Evolutionary conservation across 2,888 invertebrate genomes (phyloP).

Genomic region (Idaea aversata): DNA sequence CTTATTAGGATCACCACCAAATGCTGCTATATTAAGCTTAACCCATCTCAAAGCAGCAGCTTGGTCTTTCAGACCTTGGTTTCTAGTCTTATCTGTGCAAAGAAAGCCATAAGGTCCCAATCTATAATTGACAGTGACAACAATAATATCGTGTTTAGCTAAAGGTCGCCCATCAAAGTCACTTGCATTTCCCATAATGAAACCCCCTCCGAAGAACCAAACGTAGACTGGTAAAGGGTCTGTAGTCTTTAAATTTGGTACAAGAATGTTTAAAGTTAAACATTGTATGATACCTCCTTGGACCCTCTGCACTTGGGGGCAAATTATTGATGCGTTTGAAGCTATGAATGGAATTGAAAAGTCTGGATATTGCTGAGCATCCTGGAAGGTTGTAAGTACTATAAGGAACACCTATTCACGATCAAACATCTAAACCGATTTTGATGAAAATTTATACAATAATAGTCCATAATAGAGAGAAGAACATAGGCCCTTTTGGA

Average conservation of each 20-base stretch:
- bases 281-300: conserved; percentile 42
- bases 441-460: not conserved
- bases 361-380: conserved; percentile 32
- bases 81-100: conserved; percentile 48
- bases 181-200: conserved; percentile 45
- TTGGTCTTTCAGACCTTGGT: conserved; percentile 62
- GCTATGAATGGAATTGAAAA: conserved; percentile 46
- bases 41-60: conserved; percentile 54
- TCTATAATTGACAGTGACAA: conserved; percentile 53
- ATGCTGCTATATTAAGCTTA: conserved; percentile 48
- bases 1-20: conserved; percentile 50
- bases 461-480: not conserved
- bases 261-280: conserved; percentile 43
- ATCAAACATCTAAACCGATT: no score
- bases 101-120: conserved; percentile 63
- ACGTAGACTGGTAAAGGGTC: conserved; percentile 49
- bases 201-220: conserved; percentile 63
- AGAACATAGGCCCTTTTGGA: no score
- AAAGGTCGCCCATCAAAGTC: conserved; percentile 50
- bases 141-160: conserved; percentile 44
- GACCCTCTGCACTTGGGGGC: conserved; percentile 38
- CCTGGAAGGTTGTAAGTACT: conserved; percentile 34
- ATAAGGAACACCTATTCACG: not conserved
- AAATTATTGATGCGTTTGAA: conserved; percentile 39
- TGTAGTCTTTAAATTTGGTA: conserved; percentile 34